Base-by-base conservation (phyloP, 1,140 invertebrate species). In the Lordiphosa mommai region DNA sequence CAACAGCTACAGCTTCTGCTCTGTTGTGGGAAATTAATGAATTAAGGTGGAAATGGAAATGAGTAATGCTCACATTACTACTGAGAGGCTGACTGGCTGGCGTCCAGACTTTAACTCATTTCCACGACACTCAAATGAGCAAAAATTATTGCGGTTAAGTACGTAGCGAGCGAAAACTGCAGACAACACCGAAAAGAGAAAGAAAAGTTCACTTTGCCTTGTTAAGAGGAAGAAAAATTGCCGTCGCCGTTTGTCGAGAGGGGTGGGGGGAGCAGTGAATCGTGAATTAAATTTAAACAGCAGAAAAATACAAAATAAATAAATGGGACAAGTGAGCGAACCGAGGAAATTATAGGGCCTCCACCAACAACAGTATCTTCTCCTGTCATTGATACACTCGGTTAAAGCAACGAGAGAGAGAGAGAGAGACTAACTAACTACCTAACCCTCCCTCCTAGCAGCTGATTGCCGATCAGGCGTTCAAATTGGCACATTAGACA, bases 131-230 rank as follows among this genome's bases (percentile, higher is more conserved):
- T 84, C 77, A 84, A 84, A 84, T 84, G 77, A 84, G 76, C 72
- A 82, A 84, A 67, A 84, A 84, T 84, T 84, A 84, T 84, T 84
- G 77, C 77, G 77, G 77, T 84, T 84, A 84, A 84, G 77, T 84
- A 84, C 77, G 74, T 27, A 7, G 23, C 73, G 61, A 79, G 44
- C 65, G 77, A 55, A 72, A 67, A 82, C 27, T 38, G 23, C 37
- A 14, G 17, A 36, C 32, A 38, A 76, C 76, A 84, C 77, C 67
- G 61, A 82, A 82, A 84, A 44, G 57, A 43, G 34, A 33, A 61
- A 47, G 69, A 76, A 74, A 76, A 76, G 40, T 56, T 43, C 40
- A 43, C 23, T 40, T 61, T 34, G 57, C 40, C 63, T 66, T 66
- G 63, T 66, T 66, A 66, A 46, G 57, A 49, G 52, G 37, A 49